phyloP scores from a whole-genome alignment of 2,113 vertebrate species.

The Tichodroma muraria region DNA sequence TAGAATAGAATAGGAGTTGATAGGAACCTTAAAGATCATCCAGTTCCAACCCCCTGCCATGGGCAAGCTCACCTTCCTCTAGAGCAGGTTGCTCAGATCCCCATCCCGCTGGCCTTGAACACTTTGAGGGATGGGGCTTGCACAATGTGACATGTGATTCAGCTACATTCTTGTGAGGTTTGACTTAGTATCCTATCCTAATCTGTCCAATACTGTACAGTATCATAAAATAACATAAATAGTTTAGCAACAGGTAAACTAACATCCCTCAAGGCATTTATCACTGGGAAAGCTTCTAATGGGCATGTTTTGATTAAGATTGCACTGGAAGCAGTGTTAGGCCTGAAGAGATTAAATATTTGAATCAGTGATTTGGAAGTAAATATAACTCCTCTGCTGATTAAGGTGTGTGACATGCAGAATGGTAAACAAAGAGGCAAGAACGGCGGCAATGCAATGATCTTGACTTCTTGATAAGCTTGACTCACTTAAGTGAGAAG shows the following conservation, averaged over 20 bases:
- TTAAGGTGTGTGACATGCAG: constrained; percentile 20
- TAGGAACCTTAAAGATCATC: background rate
- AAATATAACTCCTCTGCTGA: constrained; percentile 33
- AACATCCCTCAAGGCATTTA: background rate
- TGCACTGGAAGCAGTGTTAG: background rate
- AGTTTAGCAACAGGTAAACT: background rate
- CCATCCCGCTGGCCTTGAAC: background rate
- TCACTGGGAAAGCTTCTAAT: background rate
- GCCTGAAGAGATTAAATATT: constrained; percentile 40
- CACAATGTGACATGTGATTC: background rate
- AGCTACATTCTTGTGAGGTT: background rate
- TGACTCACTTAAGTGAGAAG: background rate
- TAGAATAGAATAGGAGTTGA: background rate
- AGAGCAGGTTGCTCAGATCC: background rate
- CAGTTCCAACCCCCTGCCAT: background rate
- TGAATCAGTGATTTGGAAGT: constrained; percentile 19
- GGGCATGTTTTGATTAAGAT: constrained; percentile 29
- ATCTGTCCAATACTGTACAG: background rate
- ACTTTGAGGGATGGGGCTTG: background rate
- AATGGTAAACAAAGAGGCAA: constrained; percentile 32
- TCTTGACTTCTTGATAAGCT: constrained; percentile 16
- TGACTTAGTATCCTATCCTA: background rate
- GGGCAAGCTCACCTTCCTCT: background rate
- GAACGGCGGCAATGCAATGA: background rate
- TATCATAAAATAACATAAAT: background rate